These are phyloP conservation scores for Lasioglossum marginatum DNA, from an alignment of 2,888 invertebrate species.

Conservation along the genomic window DNA sequence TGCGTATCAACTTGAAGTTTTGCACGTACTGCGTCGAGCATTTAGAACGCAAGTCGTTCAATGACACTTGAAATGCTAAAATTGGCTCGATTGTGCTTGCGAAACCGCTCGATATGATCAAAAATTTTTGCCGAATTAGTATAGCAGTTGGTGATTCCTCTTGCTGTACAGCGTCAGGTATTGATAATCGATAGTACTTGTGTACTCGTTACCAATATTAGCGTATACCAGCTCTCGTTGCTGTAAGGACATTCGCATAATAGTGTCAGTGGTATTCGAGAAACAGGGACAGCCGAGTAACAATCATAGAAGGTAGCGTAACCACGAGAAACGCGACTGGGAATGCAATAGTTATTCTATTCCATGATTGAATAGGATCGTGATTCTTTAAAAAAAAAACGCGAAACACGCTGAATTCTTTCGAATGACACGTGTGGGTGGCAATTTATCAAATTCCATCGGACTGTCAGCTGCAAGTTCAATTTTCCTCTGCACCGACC, in stretches of 20 bases:
- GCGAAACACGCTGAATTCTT: neutral
- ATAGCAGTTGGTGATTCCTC: slow-evolving; percentile 37
- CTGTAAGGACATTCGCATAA: slow-evolving; percentile 63
- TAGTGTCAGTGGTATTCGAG: slow-evolving; percentile 54
- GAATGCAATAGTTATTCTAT: slow-evolving; percentile 43
- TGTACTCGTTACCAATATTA: slow-evolving; percentile 69
- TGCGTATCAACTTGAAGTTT: neutral
- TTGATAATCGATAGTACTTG: slow-evolving; percentile 69
- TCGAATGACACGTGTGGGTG: neutral
- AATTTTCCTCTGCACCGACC: neutral
- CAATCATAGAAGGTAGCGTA: slow-evolving; percentile 70
- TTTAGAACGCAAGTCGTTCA: neutral
- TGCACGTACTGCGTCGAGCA: neutral
- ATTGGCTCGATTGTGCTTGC: neutral
- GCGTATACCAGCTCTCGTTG: slow-evolving; percentile 51
- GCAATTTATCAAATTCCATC: neutral
- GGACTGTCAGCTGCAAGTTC: neutral
- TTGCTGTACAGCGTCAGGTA: slow-evolving; percentile 46
- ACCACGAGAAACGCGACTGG: slow-evolving; percentile 57
- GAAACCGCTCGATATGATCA: neutral
- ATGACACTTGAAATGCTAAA: slow-evolving; percentile 6
- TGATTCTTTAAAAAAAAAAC: neutral
- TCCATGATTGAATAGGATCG: slow-evolving; percentile 1
- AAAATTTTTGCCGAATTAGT: neutral
- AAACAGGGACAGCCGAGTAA: slow-evolving; percentile 61